A percentile compares a stretch with the other conserved stretches of the same genome.
These are phyloP conservation scores for Nannoperca obscura DNA, from an alignment of 2,797 vertebrate species.

Conservation along the genomic window DNA sequence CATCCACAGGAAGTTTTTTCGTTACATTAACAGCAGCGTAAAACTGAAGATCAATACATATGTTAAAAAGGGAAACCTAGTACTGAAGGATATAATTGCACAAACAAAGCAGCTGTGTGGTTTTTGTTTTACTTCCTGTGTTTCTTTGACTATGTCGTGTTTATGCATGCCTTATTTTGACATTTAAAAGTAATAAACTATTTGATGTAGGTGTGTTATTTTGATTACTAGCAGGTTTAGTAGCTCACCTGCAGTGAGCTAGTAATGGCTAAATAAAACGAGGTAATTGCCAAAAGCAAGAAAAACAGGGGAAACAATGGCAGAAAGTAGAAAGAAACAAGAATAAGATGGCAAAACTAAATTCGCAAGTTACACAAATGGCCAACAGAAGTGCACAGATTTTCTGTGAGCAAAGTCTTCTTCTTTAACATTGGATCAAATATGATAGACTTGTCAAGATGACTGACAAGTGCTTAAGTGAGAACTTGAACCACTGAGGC, in stretches of 20 bases:
- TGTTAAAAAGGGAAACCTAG: not conserved
- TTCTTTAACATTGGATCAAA: not conserved
- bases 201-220: not conserved
- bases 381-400: not conserved
- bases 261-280: not conserved
- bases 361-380: not conserved
- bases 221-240: too few relatives aligned
- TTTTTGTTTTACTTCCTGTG: not conserved
- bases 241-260: not conserved
- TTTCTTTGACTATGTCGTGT: not conserved
- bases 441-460: not conserved
- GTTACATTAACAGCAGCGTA: not conserved
- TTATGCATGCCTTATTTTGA: not conserved
- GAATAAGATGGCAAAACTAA: not conserved
- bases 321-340: not conserved
- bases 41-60: not conserved
- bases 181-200: not conserved
- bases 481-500: not conserved
- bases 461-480: not conserved
- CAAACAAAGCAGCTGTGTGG: too few relatives aligned
- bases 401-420: not conserved
- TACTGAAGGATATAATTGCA: not conserved
- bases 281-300: not conserved
- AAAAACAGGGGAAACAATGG: not conserved
- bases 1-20: conserved; percentile 25